A percentile compares a stretch with the other conserved stretches of the same genome.
phyloP scores from a whole-genome alignment of 2,113 vertebrate genomes.

The Phaetusa simplex region DNA sequence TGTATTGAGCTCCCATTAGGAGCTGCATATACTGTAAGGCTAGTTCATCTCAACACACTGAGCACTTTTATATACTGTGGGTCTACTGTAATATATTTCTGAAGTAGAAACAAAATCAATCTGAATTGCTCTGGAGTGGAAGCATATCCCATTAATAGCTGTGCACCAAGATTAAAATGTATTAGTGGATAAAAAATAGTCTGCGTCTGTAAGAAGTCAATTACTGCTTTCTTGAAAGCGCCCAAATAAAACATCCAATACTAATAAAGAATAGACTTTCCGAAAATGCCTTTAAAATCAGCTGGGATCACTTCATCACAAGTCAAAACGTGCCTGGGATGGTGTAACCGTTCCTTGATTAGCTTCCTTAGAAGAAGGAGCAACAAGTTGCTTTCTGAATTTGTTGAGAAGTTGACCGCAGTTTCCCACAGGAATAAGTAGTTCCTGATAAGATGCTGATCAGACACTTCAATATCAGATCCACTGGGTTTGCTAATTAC shows the following conservation, averaged over 20 bases:
- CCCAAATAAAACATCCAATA: slow-evolving; percentile 17
- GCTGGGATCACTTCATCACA: neutral
- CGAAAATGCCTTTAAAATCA: slow-evolving; percentile 1
- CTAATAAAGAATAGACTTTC: neutral
- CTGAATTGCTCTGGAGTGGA: slow-evolving; percentile 44
- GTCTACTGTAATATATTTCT: slow-evolving; percentile 43
- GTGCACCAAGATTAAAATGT: slow-evolving; percentile 40
- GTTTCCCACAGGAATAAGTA: slow-evolving; percentile 11
- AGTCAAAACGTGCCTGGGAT: neutral
- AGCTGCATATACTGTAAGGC: slow-evolving; percentile 18
- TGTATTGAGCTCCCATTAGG: slow-evolving; percentile 34
- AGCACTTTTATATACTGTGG: slow-evolving; percentile 52
- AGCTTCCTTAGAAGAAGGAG: neutral
- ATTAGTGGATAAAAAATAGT: slow-evolving; percentile 42
- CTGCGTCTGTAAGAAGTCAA: neutral
- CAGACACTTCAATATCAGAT: neutral
- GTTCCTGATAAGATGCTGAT: neutral
- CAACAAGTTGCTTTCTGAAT: slow-evolving; percentile 16
- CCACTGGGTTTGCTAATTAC: slow-evolving; percentile 35
- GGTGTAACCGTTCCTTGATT: slow-evolving; percentile 1
- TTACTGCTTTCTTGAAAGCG: slow-evolving; percentile 24
- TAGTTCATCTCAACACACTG: slow-evolving; percentile 25
- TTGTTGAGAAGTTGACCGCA: neutral
- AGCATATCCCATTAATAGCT: slow-evolving; percentile 50
- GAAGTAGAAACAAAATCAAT: slow-evolving; percentile 61